A percentile compares a stretch with the other conserved stretches of the same genome.
Evolutionary conservation across 1,140 invertebrate species (phyloP).

Genomic region (Halyomorpha halys): DNA sequence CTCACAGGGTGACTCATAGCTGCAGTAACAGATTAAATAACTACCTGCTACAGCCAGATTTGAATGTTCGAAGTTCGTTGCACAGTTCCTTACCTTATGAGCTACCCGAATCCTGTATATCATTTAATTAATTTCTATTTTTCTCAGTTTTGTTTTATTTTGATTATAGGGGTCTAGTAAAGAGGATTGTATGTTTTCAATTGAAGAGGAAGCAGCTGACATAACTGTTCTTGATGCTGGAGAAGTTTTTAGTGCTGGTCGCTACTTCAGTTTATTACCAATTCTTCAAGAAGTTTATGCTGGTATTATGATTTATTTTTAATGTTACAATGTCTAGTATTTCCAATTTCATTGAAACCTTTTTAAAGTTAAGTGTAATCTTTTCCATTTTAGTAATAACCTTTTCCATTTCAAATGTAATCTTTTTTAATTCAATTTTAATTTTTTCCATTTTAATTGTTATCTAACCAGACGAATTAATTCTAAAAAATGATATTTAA

Average conservation of each 20-base stretch:
- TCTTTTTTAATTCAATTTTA: too few relatives aligned
- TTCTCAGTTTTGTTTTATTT: slow-evolving; percentile 7
- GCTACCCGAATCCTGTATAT: neutral
- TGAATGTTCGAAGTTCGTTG: too few relatives aligned
- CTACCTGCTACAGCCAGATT: neutral
- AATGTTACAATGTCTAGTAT: too few relatives aligned
- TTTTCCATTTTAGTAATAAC: too few relatives aligned
- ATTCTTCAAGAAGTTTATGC: slow-evolving; percentile 65
- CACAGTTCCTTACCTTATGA: too few relatives aligned
- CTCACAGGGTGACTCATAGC: too few relatives aligned
- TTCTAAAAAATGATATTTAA: too few relatives aligned
- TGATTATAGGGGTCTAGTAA: slow-evolving; percentile 53
- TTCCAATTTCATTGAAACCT: too few relatives aligned
- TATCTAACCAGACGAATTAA: too few relatives aligned
- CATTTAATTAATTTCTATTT: neutral
- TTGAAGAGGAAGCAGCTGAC: slow-evolving; percentile 69
- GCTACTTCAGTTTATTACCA: slow-evolving; percentile 86
- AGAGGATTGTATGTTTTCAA: slow-evolving; percentile 68
- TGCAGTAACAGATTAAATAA: neutral
- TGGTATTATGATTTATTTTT: slow-evolving; percentile 27
- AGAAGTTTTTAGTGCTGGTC: slow-evolving; percentile 81
- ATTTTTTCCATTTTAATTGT: too few relatives aligned
- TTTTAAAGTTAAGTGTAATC: too few relatives aligned
- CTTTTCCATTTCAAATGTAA: too few relatives aligned
- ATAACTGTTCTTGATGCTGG: slow-evolving; percentile 83